Base-by-base conservation (phyloP, 2,113 vertebrate genomes). In the Apus apus region DNA sequence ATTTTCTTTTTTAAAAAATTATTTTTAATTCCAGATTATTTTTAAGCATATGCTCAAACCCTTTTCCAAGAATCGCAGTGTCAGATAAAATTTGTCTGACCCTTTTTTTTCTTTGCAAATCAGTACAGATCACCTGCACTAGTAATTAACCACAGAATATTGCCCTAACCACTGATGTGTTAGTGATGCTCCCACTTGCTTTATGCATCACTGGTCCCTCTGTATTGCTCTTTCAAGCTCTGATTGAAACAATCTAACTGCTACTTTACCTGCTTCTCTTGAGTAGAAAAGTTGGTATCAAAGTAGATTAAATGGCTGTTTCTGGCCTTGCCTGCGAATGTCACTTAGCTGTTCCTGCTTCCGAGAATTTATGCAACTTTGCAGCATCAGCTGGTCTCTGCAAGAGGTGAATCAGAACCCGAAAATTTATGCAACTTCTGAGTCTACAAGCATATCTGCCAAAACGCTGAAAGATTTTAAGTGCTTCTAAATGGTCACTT, bases 101-200 rank as follows among this genome's bases (percentile, higher is more conserved):
- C 17, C 6, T 56, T 51, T 72, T 15, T 71, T 71, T 73, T 27
- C n/a, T 79, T 89, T 46, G 29, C 8, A 16, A 45, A 40, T 22
- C 4, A 9, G 3, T 60, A 30, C 13, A 40, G 54, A 36, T 15
- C n/a, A 65, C 2, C 13, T 75, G 5, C 34, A 26, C 15, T 61
- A 10, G 20, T 16, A 15, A 43, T 60, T 20, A 62, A 8, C 8
- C 40, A 16, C 20, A 50, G 29, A 51, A 17, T 11, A 3, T 11
- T 56, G 43, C 38, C 50, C 34, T 65, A 6, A 32, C 29, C 9
- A 38, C 34, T 0, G 1, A 1, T 5, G 34, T 36, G 40, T 25
- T 5, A n/a, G 53, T 19, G 45, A 13, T 43, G 64, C 38, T 62
- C 1, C 9, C 1, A 0, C 1, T 5, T 13, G 19, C 40, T 57